Evolutionary conservation across 2,888 invertebrate species (phyloP).

Genomic region (Nephrocerus scutellatus): DNA sequence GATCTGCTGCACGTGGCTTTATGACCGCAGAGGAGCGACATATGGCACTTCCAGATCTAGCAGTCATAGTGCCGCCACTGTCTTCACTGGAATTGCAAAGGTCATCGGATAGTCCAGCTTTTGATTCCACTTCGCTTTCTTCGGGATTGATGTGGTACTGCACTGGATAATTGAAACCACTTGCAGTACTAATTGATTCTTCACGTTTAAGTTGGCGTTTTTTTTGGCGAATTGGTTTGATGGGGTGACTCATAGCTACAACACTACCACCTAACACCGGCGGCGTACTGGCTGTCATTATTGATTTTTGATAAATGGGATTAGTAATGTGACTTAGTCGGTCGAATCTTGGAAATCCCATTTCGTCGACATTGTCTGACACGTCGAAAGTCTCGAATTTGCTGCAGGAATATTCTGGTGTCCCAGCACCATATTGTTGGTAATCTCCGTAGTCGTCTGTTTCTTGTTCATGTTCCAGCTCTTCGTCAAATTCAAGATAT

Average conservation of each 20-base stretch:
- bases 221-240: constrained; percentile 46
- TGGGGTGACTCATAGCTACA: constrained; percentile 41
- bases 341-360: constrained; percentile 60
- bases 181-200: constrained; percentile 32
- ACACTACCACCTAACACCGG: too few species aligned
- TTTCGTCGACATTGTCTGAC: constrained; percentile 59
- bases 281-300: constrained; percentile 12
- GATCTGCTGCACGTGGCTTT: constrained; percentile 40
- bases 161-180: constrained; percentile 15
- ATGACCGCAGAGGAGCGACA: constrained; percentile 24
- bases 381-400: constrained; percentile 57
- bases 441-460: constrained; percentile 56
- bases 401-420: constrained; percentile 31
- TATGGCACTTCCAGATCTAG: constrained; percentile 32
- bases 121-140: constrained; percentile 43
- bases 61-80: constrained; percentile 33
- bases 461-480: constrained; percentile 40
- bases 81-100: constrained; percentile 47
- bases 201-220: constrained; percentile 45
- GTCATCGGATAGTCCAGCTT: constrained; percentile 44
- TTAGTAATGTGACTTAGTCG: constrained; percentile 52
- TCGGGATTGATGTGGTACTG: constrained; percentile 38
- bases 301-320: constrained; percentile 36
- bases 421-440: constrained; percentile 40
- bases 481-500: constrained; percentile 48